Evolutionary conservation across 2,888 invertebrate genomes (phyloP).

Genomic region (Spialia ferax): DNA sequence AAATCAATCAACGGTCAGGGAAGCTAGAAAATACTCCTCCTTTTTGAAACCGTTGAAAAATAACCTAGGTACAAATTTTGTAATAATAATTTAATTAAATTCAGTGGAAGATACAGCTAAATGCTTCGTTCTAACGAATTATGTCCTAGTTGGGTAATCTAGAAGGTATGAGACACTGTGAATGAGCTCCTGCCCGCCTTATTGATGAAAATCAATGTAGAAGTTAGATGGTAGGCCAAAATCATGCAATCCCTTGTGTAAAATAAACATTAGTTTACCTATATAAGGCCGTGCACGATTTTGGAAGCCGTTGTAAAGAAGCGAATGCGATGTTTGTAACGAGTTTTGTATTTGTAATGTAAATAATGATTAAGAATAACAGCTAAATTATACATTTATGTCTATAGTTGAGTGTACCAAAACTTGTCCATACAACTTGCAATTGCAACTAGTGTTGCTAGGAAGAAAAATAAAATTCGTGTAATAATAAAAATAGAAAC

Average conservation of each 20-base stretch:
- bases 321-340: slow-evolving; percentile 32
- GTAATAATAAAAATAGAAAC: slow-evolving; percentile 28
- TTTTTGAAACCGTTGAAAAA: too few relatives aligned
- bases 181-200: slow-evolving; percentile 39
- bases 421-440: slow-evolving; percentile 29
- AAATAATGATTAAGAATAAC: slow-evolving; percentile 23
- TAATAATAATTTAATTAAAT: too few relatives aligned
- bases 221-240: slow-evolving; percentile 27
- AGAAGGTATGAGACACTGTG: slow-evolving; percentile 33
- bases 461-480: slow-evolving; percentile 1
- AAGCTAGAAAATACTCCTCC: too few relatives aligned
- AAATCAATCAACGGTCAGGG: too few relatives aligned
- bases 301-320: slow-evolving; percentile 15
- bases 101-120: background rate
- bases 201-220: slow-evolving; percentile 30
- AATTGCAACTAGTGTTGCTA: slow-evolving; percentile 23
- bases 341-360: slow-evolving; percentile 39
- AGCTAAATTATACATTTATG: slow-evolving; percentile 16
- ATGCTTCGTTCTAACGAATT: slow-evolving; percentile 27
- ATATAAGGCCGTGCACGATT: slow-evolving; percentile 24
- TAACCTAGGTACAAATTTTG: too few relatives aligned
- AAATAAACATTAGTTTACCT: slow-evolving; percentile 6
- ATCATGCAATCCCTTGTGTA: slow-evolving; percentile 19
- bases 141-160: slow-evolving; percentile 26
- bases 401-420: slow-evolving; percentile 24